Evolutionary conservation across 2,113 vertebrate species (phyloP).

Genomic region (Morone chrysops): DNA sequence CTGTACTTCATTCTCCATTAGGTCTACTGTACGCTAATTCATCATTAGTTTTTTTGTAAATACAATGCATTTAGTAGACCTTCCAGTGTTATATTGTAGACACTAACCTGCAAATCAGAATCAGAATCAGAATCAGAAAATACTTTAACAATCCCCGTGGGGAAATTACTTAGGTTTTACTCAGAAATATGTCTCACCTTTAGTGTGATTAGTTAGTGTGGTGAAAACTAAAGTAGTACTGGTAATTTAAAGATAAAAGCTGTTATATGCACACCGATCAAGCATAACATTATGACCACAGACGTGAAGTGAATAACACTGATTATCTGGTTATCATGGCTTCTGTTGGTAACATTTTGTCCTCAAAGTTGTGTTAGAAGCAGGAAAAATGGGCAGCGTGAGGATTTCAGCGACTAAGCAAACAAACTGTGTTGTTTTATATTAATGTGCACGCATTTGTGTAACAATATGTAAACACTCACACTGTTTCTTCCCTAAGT

Average conservation of each 20-base stretch:
- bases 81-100: slow-evolving; percentile 22
- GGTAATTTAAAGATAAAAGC: slow-evolving; percentile 27
- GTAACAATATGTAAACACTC: not conserved
- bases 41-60: slow-evolving; percentile 9
- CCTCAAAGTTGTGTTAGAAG: too few relatives aligned
- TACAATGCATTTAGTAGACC: slow-evolving; percentile 40
- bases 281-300: too few relatives aligned
- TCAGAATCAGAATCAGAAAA: too few relatives aligned
- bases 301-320: too few relatives aligned
- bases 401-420: not conserved
- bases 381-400: too few relatives aligned
- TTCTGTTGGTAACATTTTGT: too few relatives aligned
- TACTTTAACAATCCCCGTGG: too few relatives aligned
- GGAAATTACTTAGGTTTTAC: slow-evolving; percentile 70
- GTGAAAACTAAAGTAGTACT: slow-evolving; percentile 16
- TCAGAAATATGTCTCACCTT: slow-evolving; percentile 38
- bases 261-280: not conserved
- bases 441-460: slow-evolving; percentile 7
- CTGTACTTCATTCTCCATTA: slow-evolving; percentile 1
- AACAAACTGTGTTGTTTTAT: slow-evolving; percentile 20
- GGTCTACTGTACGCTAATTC: slow-evolving; percentile 28
- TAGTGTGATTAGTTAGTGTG: not conserved
- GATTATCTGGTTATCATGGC: too few relatives aligned
- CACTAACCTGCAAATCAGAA: slow-evolving; percentile 12
- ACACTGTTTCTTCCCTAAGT: slow-evolving; percentile 14